Base-by-base conservation (phyloP, 2,113 vertebrate species). In the Cairina moschata region DNA sequence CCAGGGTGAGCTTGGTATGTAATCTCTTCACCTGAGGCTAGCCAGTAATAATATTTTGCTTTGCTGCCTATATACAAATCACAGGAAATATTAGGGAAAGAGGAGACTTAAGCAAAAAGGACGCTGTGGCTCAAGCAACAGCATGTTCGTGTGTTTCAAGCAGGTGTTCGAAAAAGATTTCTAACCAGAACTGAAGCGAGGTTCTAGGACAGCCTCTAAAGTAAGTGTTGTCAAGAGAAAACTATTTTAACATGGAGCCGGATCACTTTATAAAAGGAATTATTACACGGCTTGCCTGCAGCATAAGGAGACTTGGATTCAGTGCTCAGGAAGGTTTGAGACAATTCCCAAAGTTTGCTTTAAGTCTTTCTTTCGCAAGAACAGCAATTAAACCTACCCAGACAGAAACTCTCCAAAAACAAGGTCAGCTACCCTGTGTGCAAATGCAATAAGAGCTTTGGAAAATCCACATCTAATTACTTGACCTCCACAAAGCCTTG, bases 91-190 rank as follows among this genome's bases (percentile, higher is more conserved):
- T 8, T 7, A 67, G 14, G 11, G 80, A 74, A 13, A 25, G 20
- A 23, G 75, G 67, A 38, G 31, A 34, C 9, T 59, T 18, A 65
- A 75, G 44, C 44, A 32, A 25, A 25, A 50, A 86, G 29, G 23
- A 65, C 48, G 4, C n/a, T 1, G 4, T 3, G 15, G 46, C 46
- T 90, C n/a, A 60, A 72, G n/a, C 58, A 56, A 7, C 4, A 38
- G 44, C 0, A 1, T 6, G 1, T 3, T 22, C 11, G 13, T 16
- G 0, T 20, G 17, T 21, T 75, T 88, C 22, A 2, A 63, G 34
- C 7, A 42, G 38, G 7, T 75, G 26, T 52, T 29, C 16, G 40
- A 63, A 46, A 46, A 44, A 54, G 4, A 44, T 48, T 91, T 65
- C 38, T 54, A 82, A 82, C 8, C 17, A 54, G 32, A 44, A 81